Conservation (phyloP, 1,140 invertebrate genomes). For the Neodiprion fabricii region DNA sequence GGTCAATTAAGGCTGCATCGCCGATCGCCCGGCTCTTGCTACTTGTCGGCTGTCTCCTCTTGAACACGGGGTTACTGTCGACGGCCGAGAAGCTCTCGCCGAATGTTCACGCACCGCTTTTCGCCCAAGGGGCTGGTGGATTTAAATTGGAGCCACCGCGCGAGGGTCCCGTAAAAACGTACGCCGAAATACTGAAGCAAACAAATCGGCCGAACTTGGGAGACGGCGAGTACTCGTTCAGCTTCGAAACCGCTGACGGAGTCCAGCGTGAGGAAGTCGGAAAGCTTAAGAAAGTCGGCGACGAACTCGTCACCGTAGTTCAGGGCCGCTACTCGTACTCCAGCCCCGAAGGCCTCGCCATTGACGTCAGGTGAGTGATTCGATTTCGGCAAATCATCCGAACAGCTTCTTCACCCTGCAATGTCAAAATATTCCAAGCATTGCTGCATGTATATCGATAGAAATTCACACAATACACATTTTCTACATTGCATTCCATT, state of each 20-base stretch:
- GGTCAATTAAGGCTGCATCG: not conserved
- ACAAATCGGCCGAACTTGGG: slow-evolving; percentile 13
- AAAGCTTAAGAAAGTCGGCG: slow-evolving; percentile 49
- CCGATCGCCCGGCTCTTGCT: not conserved
- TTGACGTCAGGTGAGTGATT: slow-evolving; percentile 53
- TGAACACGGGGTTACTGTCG: not conserved
- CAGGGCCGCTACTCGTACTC: slow-evolving; percentile 50
- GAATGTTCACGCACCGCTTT: slow-evolving; percentile 50
- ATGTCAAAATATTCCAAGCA: not conserved
- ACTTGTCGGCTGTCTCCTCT: not conserved
- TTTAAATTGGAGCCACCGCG: slow-evolving; percentile 40
- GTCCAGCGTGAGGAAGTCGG: slow-evolving; percentile 47
- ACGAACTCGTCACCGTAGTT: slow-evolving; percentile 48
- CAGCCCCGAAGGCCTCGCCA: slow-evolving; percentile 56
- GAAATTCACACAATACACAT: slow-evolving; percentile 12
- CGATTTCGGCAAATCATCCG: not conserved
- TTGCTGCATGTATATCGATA: not conserved
- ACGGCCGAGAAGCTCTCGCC: slow-evolving; percentile 44
- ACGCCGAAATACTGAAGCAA: not conserved
- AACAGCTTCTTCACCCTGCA: not conserved
- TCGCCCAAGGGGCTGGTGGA: slow-evolving; percentile 48
- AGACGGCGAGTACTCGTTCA: slow-evolving; percentile 26
- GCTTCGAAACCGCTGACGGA: slow-evolving; percentile 15
- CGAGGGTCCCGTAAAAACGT: slow-evolving; percentile 17
- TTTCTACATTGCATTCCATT: not conserved